Conservation (phyloP, 2,888 invertebrate genomes). For the Hemistola chrysoprasaria region DNA sequence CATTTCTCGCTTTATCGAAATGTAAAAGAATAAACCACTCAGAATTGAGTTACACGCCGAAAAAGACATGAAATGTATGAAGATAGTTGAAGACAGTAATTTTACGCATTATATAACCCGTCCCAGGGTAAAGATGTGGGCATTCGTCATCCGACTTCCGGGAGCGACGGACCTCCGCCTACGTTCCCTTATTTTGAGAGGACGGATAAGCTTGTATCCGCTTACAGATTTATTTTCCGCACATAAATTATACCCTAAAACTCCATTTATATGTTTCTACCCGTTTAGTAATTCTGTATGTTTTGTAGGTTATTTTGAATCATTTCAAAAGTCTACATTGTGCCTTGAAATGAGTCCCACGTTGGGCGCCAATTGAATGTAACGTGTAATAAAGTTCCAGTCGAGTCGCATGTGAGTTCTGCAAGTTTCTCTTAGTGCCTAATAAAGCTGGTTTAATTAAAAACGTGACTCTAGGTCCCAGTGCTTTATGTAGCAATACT, state of each 20-base stretch:
- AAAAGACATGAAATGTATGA: slow-evolving; percentile 52
- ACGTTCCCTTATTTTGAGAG: slow-evolving; percentile 62
- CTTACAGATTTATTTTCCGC: slow-evolving; percentile 64
- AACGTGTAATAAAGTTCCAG: slow-evolving; percentile 45
- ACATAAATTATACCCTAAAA: slow-evolving; percentile 52
- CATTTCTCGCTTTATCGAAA: no score
- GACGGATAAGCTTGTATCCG: slow-evolving; percentile 66
- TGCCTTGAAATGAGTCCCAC: slow-evolving; percentile 26
- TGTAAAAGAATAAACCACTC: slow-evolving; percentile 26
- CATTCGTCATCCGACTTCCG: slow-evolving; percentile 71
- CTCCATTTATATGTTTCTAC: slow-evolving; percentile 45
- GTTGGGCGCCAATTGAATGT: slow-evolving; percentile 44
- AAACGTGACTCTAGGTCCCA: slow-evolving; percentile 56
- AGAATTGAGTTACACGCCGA: slow-evolving; percentile 38
- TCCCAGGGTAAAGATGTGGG: slow-evolving; percentile 57
- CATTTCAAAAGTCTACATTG: no score
- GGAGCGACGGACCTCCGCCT: slow-evolving; percentile 44
- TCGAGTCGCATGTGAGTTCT: slow-evolving; percentile 52
- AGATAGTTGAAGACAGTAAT: slow-evolving; percentile 71
- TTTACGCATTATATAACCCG: slow-evolving; percentile 77
- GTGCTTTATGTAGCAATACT: slow-evolving; percentile 30
- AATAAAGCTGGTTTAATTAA: slow-evolving; percentile 62
- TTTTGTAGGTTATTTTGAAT: slow-evolving; percentile 33
- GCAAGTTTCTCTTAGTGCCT: slow-evolving; percentile 47
- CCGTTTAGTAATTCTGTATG: slow-evolving; percentile 35